These are phyloP conservation scores for Hiodon alosoides DNA, from an alignment of 2,113 vertebrate species.

Conservation along the genomic window DNA sequence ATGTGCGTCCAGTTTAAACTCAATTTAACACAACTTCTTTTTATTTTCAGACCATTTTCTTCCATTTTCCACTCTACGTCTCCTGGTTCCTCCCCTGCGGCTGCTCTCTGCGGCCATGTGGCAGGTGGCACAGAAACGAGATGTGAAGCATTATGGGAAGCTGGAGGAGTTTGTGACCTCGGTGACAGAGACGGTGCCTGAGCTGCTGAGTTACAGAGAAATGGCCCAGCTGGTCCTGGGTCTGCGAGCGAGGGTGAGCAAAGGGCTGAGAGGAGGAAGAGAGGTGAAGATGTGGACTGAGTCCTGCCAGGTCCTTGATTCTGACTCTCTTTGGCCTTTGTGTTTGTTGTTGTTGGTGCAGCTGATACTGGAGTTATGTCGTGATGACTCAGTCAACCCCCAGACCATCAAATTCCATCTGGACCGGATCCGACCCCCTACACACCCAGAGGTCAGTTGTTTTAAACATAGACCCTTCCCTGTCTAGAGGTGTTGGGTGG, in stretches of 20 bases:
- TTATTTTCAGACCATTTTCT: conserved; percentile 39
- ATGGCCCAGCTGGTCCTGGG: conserved; percentile 66
- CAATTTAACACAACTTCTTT: neutral
- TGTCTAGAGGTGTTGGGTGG: neutral
- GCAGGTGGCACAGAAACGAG: conserved; percentile 56
- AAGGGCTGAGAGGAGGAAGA: neutral
- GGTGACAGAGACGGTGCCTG: conserved; percentile 61
- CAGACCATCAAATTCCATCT: conserved; percentile 19
- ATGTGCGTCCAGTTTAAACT: too few species aligned
- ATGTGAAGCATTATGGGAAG: conserved; percentile 59
- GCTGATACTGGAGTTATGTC: conserved; percentile 31
- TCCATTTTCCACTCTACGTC: conserved; percentile 43
- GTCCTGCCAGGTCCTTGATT: neutral
- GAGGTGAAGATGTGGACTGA: neutral
- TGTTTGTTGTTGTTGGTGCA: neutral
- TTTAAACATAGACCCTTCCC: neutral
- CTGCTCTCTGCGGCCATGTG: conserved; percentile 64
- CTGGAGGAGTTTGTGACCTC: conserved; percentile 64
- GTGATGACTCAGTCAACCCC: neutral
- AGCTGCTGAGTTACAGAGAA: conserved; percentile 64
- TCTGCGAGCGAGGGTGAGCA: conserved; percentile 65
- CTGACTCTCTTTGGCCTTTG: too few species aligned
- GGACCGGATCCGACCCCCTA: conserved; percentile 21
- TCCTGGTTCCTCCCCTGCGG: conserved; percentile 53
- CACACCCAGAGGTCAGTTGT: conserved; percentile 1